Conservation (phyloP, 2,113 vertebrate species). For the Dasypus novemcinctus region DNA sequence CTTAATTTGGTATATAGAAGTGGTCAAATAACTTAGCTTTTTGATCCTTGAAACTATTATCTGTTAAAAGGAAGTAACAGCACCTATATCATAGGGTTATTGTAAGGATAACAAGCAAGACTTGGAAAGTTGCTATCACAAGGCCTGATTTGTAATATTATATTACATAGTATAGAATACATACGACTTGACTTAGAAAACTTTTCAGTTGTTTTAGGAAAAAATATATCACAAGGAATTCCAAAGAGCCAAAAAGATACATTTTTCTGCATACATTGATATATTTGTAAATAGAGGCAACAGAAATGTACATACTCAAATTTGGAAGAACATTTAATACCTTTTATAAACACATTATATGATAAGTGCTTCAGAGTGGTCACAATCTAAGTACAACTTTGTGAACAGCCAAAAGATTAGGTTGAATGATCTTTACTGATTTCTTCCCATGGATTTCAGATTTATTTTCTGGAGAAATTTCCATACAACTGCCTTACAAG, state of each 20-base stretch:
- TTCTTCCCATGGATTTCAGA: background rate
- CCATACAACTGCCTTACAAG: background rate
- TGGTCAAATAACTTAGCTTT: background rate
- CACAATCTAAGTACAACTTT: background rate
- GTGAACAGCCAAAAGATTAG: background rate
- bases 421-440: constrained; percentile 6
- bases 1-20: background rate
- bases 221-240: background rate
- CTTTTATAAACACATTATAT: background rate
- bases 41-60: background rate
- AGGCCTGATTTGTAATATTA: background rate
- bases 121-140: background rate
- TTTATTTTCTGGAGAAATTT: constrained; percentile 25
- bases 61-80: background rate
- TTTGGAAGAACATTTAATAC: background rate
- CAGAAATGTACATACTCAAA: background rate
- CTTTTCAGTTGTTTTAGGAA: background rate
- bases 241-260: background rate
- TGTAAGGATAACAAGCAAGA: background rate
- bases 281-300: background rate
- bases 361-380: background rate
- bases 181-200: background rate
- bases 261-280: background rate
- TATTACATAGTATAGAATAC: background rate
- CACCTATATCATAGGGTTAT: background rate